These are phyloP conservation scores for Drosophila pruinosa DNA, from an alignment of 1,140 invertebrate genomes.

Conservation along the genomic window DNA sequence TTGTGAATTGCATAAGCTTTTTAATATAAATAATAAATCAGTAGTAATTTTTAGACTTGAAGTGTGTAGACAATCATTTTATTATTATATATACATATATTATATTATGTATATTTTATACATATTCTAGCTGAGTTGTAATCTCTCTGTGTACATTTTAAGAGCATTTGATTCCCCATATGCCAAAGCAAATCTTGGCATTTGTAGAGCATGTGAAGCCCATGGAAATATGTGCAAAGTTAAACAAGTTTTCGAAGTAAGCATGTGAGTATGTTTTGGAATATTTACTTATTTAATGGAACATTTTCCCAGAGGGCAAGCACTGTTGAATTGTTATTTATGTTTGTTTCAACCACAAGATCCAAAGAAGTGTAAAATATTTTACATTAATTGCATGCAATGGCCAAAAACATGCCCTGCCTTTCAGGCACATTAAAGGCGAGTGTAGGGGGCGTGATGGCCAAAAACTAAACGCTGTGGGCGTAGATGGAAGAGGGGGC, in stretches of 20 bases:
- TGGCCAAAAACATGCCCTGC: slow-evolving; percentile 32
- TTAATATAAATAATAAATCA: too few relatives aligned
- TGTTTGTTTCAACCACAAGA: slow-evolving; percentile 29
- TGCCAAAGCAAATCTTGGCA: background rate
- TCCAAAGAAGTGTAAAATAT: slow-evolving; percentile 70
- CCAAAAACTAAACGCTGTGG: background rate
- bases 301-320: slow-evolving; percentile 48
- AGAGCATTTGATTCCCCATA: too few relatives aligned
- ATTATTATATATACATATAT: too few relatives aligned
- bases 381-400: slow-evolving; percentile 66
- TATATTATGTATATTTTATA: too few relatives aligned
- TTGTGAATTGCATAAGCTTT: too few relatives aligned
- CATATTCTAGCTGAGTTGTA: too few relatives aligned
- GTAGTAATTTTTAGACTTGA: too few relatives aligned
- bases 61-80: too few relatives aligned
- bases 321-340: slow-evolving; percentile 68
- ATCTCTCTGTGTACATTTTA: too few relatives aligned
- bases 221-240: slow-evolving; percentile 7
- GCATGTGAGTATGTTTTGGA: slow-evolving; percentile 5
- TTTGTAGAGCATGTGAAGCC: background rate
- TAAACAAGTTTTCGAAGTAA: background rate
- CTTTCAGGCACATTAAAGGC: background rate
- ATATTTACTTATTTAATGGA: slow-evolving; percentile 49
- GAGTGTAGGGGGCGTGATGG: background rate
- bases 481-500: background rate